Base-by-base conservation (phyloP, 2,113 vertebrate species). In the Antigone vipio region DNA sequence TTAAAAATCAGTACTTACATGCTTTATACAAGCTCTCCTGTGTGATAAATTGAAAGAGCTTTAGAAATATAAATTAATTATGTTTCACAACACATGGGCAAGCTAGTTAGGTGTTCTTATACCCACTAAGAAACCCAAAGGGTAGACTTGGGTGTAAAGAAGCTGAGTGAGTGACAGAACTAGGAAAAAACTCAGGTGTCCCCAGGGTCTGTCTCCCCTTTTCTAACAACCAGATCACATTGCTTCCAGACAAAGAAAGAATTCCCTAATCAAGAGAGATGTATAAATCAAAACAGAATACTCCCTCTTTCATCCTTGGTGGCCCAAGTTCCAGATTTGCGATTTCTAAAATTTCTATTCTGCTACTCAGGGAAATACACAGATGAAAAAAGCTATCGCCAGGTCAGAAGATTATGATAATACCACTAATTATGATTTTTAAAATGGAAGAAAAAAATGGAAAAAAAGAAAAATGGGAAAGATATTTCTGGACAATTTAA, bases 221-320 rank as follows among this genome's bases (percentile, higher is more conserved):
- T 89, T 82, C 86, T 91, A 97, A 94, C 86, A 80, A 62, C 26
- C 4, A 22, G 58, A 90, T 82, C 63, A 22, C 75, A 92, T 60
- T 84, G 78, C 47, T 95, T 63, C 38, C 64, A 96, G 60, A 85
- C 62, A 95, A 93, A 93, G 74, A 85, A 80, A 92, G 92, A 94
- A 92, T 75, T 90, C 83, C 72, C 85, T 69, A 63, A 90, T 69
- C 88, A 78, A 55, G 89, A 73, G 42, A 79, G 83, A 71, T 47
- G 35, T 68, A 76, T n/a, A 89, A 92, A 92, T 82, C 73, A 94
- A 91, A 97, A 47, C 60, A 81, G 63, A 92, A 79, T 67, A 79
- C 32, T n/a, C 38, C 72, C 24, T 18, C 49, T 71, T 91, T 78
- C 79, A 68, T 77, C 75, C 72, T 73, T 71, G 56, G 85, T 81